Conservation (phyloP, 2,113 vertebrate genomes). For the Myxocyprinus asiaticus region DNA sequence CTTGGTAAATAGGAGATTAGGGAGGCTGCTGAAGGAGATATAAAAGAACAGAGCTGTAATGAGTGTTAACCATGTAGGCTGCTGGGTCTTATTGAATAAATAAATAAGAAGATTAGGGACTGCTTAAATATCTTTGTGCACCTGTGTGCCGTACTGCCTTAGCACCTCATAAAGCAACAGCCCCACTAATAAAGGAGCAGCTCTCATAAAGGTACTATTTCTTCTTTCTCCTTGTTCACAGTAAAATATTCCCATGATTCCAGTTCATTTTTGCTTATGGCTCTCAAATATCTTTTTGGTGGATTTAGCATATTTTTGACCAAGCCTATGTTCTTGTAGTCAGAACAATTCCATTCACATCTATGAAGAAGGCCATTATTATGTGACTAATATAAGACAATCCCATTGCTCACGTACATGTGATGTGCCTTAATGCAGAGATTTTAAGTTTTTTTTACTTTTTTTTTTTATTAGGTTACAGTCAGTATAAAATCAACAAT, state of each 20-base stretch:
- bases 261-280: background rate
- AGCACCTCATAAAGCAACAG: constrained; percentile 27
- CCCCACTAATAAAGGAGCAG: constrained; percentile 19
- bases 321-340: background rate
- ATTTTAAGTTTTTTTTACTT: no score
- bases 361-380: no score
- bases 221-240: constrained; percentile 17
- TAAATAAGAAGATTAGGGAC: constrained; percentile 55
- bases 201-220: background rate
- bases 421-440: background rate
- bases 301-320: background rate
- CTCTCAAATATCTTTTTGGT: background rate
- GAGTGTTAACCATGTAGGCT: constrained; percentile 43
- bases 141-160: constrained; percentile 22
- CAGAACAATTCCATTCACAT: background rate
- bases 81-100: constrained; percentile 55
- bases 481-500: no score
- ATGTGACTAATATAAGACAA: no score
- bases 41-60: constrained; percentile 36
- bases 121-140: constrained; percentile 32
- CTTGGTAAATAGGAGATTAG: constrained; percentile 42
- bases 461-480: no score
- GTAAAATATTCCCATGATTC: constrained; percentile 6
- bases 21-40: constrained; percentile 21
- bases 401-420: no score